A percentile compares a stretch with the other conserved stretches of the same genome.
Conservation (phyloP, 2,797 vertebrate genomes). For the Esox masquinongy region DNA sequence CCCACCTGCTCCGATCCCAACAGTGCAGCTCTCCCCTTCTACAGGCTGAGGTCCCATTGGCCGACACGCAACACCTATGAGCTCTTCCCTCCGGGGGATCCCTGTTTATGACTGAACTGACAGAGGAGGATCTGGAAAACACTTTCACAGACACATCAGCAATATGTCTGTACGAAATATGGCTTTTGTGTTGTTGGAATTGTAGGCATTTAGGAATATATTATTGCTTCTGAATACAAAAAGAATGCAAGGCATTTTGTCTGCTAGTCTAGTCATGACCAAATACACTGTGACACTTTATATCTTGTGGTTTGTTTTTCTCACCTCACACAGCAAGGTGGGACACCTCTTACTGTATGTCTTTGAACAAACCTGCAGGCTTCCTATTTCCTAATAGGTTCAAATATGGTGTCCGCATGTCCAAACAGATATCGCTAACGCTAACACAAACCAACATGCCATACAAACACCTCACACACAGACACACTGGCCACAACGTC, state of each 20-base stretch:
- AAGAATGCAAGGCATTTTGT: background rate
- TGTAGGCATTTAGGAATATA: background rate
- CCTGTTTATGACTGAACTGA: constrained; percentile 70
- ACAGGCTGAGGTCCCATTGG: constrained; percentile 67
- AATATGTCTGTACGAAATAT: constrained; percentile 65
- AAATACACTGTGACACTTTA: background rate
- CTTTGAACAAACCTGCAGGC: background rate
- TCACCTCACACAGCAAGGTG: background rate
- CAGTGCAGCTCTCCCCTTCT: constrained; percentile 60
- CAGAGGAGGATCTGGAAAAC: constrained; percentile 58
- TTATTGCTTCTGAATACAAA: background rate
- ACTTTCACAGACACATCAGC: constrained; percentile 60
- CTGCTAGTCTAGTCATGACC: background rate
- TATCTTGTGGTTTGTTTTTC: background rate
- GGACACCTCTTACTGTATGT: background rate
- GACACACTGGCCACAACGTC: background rate
- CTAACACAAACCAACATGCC: constrained; percentile 19
- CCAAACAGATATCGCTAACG: constrained; percentile 6
- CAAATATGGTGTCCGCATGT: constrained; percentile 20
- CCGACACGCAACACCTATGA: constrained; percentile 71
- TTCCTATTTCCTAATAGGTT: constrained; percentile 20
- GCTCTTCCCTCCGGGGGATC: constrained; percentile 65
- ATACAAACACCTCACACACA: constrained; percentile 11
- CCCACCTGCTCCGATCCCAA: constrained; percentile 74
- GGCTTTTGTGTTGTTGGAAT: constrained; percentile 15